Evolutionary conservation across 2,113 vertebrate species (phyloP).

Genomic region (Bufo gargarizans): DNA sequence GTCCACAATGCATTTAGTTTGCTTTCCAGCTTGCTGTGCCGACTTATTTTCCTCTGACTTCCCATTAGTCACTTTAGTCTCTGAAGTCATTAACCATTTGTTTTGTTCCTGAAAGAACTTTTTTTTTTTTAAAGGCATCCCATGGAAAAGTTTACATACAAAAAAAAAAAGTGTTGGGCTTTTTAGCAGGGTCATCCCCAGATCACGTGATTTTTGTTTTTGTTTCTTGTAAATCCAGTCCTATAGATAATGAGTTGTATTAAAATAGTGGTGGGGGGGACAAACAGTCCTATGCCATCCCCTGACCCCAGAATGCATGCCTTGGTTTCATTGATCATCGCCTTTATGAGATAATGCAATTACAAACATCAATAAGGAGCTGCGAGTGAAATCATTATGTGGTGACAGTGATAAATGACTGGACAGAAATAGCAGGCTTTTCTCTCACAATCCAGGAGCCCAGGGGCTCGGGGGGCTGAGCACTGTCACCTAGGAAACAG

Average conservation of each 20-base stretch:
- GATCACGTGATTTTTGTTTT: constrained; percentile 64
- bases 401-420: constrained; percentile 99
- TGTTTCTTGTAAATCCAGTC: constrained; percentile 65
- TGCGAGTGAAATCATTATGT: constrained; percentile 99
- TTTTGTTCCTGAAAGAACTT: background rate
- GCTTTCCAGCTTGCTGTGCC: too few species aligned
- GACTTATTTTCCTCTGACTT: background rate
- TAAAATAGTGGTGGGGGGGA: constrained; percentile 72
- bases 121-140: background rate
- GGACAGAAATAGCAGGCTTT: constrained; percentile 91
- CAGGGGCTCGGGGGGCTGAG: constrained; percentile 90
- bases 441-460: constrained; percentile 89
- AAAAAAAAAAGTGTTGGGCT: constrained; percentile 63
- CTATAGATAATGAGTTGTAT: constrained; percentile 82
- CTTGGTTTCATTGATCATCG: constrained; percentile 92
- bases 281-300: constrained; percentile 83
- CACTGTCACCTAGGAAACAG: constrained; percentile 96
- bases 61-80: background rate
- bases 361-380: constrained; percentile 99
- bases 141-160: constrained; percentile 66
- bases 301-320: constrained; percentile 88
- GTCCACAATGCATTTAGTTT: background rate
- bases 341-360: constrained; percentile 99
- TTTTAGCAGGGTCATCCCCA: constrained; percentile 68
- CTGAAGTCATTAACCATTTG: background rate